Base-by-base conservation (phyloP, 2,797 vertebrate genomes). In the Sternarchorhynchus goeldii region DNA sequence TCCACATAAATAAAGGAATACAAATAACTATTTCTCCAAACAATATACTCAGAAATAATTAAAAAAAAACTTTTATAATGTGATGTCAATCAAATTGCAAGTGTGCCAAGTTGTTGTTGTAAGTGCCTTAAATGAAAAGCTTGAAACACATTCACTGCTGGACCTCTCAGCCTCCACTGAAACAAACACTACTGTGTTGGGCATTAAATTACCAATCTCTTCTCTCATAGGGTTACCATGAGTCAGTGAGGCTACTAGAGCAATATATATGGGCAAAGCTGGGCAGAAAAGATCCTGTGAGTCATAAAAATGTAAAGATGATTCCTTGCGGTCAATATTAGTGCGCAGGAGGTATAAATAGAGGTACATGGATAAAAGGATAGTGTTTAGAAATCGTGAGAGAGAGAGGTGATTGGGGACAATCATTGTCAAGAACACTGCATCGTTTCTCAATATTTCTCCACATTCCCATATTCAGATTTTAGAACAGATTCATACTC, bases 291-390 rank as follows among this genome's bases (percentile, higher is more conserved):
- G 72, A 81, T 41, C 55, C 63, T 56, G n/a, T 36, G 25, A 45
- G 80, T 53, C 6, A 55, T 21, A 18, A 31, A 34, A 45, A 71
- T 75, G 66, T 84, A 71, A 50, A 74, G 60, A 75, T 84, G 62
- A 73, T 71, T n/a, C 50, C n/a, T 64, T 75, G 77, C 77, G 60
- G 65, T 50, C 57, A 25, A 73, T 56, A 65, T 79, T 69, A 77
- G 77, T 80, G 57, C 20, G 0, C 64, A 74, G 68, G 67, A 77
- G 78, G 76, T 75, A 69, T 73, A 62, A 68, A 25, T 41, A 63
- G n/a, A 81, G 69, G 67, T 80, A 79, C 77, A 75, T 53, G 75
- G 75, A 83, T 82, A 69, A 85, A 71, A 62, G 65, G 73, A 82
- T 78, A 81, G 62, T n/a, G 34, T 58, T 79, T 70, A 36, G 29